Evolutionary conservation across 2,888 invertebrate genomes (phyloP).

Genomic region (Metallyticus violacea): DNA sequence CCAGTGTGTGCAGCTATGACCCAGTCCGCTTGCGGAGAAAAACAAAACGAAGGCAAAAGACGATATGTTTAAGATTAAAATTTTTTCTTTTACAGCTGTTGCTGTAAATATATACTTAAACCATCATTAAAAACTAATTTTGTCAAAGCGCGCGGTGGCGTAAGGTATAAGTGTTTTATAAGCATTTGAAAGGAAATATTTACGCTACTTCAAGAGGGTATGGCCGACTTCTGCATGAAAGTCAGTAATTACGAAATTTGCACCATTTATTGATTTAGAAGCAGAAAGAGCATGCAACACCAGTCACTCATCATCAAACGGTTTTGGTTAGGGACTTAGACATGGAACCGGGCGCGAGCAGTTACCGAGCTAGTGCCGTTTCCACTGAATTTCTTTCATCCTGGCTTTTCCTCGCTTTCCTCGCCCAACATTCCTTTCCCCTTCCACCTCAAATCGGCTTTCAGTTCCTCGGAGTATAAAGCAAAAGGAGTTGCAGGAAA

Average conservation of each 20-base stretch:
- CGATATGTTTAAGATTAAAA: no score
- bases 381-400: constrained; percentile 25
- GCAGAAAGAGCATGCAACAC: not conserved
- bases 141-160: no score
- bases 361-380: not conserved
- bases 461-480: constrained; percentile 9
- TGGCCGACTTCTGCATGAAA: not conserved
- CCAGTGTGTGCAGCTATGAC: no score
- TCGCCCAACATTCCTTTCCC: not conserved
- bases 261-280: not conserved
- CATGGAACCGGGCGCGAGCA: not conserved
- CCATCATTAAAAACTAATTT: no score
- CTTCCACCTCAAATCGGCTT: constrained; percentile 23
- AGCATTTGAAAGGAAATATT: no score
- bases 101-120: no score
- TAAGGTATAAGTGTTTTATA: no score
- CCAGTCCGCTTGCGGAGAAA: no score
- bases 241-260: not conserved
- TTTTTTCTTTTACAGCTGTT: no score
- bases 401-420: constrained; percentile 16
- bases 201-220: not conserved
- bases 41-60: no score
- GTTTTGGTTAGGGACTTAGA: not conserved
- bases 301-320: not conserved
- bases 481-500: not conserved